These are phyloP conservation scores for Drosophila neotestacea DNA, from an alignment of 2,888 invertebrate species.

Conservation along the genomic window DNA sequence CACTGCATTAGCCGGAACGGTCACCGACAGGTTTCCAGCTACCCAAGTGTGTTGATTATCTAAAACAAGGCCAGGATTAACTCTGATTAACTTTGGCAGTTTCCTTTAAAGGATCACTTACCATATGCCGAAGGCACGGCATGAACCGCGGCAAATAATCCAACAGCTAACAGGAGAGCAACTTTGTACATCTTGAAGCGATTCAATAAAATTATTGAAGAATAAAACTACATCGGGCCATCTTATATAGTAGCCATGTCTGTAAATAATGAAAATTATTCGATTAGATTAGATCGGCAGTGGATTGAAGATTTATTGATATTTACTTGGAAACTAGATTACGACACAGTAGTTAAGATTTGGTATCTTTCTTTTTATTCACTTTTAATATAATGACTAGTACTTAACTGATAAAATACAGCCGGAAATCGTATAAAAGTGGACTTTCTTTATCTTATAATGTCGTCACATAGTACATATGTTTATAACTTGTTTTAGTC, in stretches of 20 bases:
- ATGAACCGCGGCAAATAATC: constrained; percentile 3
- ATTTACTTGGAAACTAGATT: constrained; percentile 7
- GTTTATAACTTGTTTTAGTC: not conserved
- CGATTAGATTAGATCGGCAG: not conserved
- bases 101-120: not conserved
- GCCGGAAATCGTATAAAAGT: not conserved
- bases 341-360: not conserved
- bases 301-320: constrained; percentile 3
- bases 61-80: not conserved
- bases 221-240: not conserved
- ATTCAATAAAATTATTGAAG: not conserved
- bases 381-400: not conserved
- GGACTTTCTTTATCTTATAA: not conserved
- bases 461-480: not conserved
- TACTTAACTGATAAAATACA: not conserved
- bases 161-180: not conserved
- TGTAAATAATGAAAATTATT: not conserved
- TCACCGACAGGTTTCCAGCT: constrained; percentile 46
- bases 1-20: constrained; percentile 39
- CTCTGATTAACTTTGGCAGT: not conserved
- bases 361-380: not conserved
- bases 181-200: constrained; percentile 14
- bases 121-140: constrained; percentile 19
- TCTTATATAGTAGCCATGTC: constrained; percentile 12
- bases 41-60: constrained; percentile 5